phyloP scores from a whole-genome alignment of 2,113 vertebrate species.

The Brienomyrus brachyistius region DNA sequence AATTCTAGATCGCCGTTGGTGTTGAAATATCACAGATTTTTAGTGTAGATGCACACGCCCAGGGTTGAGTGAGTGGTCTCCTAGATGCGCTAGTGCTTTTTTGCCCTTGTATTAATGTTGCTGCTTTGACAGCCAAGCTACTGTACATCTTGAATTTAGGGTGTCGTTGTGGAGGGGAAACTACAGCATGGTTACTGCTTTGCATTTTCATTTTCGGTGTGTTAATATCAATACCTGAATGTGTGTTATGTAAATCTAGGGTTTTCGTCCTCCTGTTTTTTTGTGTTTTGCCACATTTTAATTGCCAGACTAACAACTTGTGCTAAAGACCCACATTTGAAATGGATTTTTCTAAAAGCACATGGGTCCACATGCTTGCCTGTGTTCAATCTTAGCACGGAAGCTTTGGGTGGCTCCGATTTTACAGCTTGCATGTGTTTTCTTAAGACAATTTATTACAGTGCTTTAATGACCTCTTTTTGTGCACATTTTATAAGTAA shows the following conservation, averaged over 20 bases:
- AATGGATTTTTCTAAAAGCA: background rate
- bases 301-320: background rate
- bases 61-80: background rate
- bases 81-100: background rate
- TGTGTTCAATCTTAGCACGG: background rate
- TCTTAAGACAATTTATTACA: background rate
- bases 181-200: constrained; percentile 2
- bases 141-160: background rate
- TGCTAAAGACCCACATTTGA: background rate
- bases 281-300: background rate
- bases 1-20: background rate
- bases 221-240: background rate
- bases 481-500: background rate
- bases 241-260: background rate
- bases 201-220: background rate
- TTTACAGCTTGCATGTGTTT: background rate
- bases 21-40: background rate
- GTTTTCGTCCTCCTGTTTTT: background rate
- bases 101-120: background rate
- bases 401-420: background rate
- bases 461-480: background rate
- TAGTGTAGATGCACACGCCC: background rate
- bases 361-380: background rate
- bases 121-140: background rate
- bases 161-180: background rate